These are phyloP conservation scores for Channa striata DNA, from an alignment of 2,797 vertebrate genomes.

Conservation along the genomic window DNA sequence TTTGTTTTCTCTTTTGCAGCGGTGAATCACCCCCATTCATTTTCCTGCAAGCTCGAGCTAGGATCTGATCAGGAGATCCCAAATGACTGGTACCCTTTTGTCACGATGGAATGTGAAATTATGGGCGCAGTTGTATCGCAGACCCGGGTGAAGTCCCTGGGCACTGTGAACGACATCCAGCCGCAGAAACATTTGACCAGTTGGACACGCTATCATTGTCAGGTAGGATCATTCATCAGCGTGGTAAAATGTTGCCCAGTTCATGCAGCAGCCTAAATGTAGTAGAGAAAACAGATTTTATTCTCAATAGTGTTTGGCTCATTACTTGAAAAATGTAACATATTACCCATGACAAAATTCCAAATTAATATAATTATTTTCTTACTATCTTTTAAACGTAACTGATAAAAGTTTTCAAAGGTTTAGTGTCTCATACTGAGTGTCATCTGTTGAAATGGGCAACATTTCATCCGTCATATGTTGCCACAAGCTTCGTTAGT, in stretches of 20 bases:
- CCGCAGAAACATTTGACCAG: conserved; percentile 92
- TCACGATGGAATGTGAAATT: conserved; percentile 92
- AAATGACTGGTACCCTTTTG: conserved; percentile 92
- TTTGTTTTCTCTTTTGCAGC: conserved; percentile 79
- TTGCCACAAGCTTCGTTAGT: too few relatives aligned
- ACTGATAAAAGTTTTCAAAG: too few relatives aligned
- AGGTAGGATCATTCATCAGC: conserved; percentile 81
- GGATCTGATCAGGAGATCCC: conserved; percentile 98
- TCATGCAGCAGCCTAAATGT: not conserved
- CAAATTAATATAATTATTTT: too few relatives aligned
- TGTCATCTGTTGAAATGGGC: too few relatives aligned
- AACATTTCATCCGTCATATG: too few relatives aligned
- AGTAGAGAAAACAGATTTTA: not conserved
- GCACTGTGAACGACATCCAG: conserved; percentile 91
- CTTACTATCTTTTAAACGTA: too few relatives aligned
- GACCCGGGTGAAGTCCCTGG: conserved; percentile 91
- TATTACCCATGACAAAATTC: too few relatives aligned
- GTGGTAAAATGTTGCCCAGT: not conserved
- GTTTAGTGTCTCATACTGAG: too few relatives aligned
- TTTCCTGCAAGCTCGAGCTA: conserved; percentile 95
- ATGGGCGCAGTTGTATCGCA: conserved; percentile 88
- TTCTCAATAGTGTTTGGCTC: too few relatives aligned
- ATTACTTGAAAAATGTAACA: too few relatives aligned
- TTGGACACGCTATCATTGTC: conserved; percentile 91
- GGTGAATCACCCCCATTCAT: conserved; percentile 93